Conservation (phyloP, 2,888 invertebrate species). For the Sussaba pulchella region DNA sequence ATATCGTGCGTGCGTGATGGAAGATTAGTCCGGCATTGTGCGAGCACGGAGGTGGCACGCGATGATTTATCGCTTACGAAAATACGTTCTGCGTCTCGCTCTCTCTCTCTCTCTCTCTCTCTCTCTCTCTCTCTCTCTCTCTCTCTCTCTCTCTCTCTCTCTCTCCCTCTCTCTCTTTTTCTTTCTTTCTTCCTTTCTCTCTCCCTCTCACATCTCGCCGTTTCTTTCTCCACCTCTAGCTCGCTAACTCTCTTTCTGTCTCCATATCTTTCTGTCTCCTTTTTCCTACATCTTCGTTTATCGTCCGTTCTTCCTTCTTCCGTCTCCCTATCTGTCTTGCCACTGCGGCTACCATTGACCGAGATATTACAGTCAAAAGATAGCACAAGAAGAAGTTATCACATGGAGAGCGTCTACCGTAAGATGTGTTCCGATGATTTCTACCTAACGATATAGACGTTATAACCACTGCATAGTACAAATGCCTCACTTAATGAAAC, state of each 20-base stretch:
- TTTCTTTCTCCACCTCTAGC: conserved; percentile 12
- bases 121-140: conserved; percentile 19
- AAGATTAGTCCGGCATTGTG: conserved; percentile 83
- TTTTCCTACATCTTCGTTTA: conserved; percentile 3
- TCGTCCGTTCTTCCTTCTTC: conserved; percentile 31
- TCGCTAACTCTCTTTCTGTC: conserved; percentile 17
- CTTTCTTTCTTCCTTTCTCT: conserved; percentile 33
- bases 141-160: conserved; percentile 23
- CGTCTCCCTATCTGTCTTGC: conserved; percentile 55
- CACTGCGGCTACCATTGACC: conserved; percentile 66
- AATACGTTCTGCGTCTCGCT: conserved; percentile 68
- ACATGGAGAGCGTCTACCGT: conserved; percentile 53
- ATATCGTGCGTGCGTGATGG: conserved; percentile 83
- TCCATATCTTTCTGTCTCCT: conserved; percentile 20
- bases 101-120: conserved; percentile 27
- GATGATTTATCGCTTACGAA: conserved; percentile 81
- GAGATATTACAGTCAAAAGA: conserved; percentile 68
- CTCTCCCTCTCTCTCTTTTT: conserved; percentile 11
- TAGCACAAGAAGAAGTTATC: conserved; percentile 67
- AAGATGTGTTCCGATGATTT: conserved; percentile 60
- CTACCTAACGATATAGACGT: conserved; percentile 34
- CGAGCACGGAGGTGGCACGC: conserved; percentile 81
- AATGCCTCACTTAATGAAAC: conserved; percentile 7
- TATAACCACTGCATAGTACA: neutral
- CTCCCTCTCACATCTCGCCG: conserved; percentile 67